phyloP scores from a whole-genome alignment of 2,113 vertebrate species.

The Nyctereutes procyonoides region DNA sequence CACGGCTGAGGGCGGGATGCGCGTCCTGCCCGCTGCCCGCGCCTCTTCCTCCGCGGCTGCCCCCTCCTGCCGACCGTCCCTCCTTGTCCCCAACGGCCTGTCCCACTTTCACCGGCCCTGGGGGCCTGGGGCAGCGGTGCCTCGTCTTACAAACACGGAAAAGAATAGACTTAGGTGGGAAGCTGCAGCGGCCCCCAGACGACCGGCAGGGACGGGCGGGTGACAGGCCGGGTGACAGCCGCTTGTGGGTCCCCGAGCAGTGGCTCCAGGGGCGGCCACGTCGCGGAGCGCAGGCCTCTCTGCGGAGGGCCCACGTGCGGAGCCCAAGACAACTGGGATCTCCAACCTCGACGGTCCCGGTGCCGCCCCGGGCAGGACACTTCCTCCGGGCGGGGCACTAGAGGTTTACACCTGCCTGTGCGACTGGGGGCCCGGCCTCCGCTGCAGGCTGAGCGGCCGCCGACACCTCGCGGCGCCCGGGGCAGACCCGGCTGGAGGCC shows the following conservation, averaged over 20 bases:
- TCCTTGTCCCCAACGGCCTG: background rate
- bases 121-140: no score
- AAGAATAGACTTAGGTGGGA: no score
- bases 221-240: no score
- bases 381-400: accelerated
- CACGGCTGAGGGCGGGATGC: background rate
- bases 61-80: no score
- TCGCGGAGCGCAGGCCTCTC: no score
- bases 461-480: no score
- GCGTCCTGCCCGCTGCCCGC: background rate
- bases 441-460: background rate
- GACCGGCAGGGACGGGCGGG: no score
- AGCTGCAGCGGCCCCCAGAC: background rate
- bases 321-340: background rate
- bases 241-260: no score
- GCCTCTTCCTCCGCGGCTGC: background rate
- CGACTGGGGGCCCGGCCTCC: background rate
- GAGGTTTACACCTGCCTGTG: background rate
- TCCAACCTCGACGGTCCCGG: background rate
- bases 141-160: background rate
- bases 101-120: background rate
- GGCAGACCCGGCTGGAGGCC: background rate
- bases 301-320: background rate
- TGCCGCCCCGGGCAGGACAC: background rate
- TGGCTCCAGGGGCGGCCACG: no score